Conservation (phyloP, 2,888 invertebrate species). For the Limnephilus auricula region DNA sequence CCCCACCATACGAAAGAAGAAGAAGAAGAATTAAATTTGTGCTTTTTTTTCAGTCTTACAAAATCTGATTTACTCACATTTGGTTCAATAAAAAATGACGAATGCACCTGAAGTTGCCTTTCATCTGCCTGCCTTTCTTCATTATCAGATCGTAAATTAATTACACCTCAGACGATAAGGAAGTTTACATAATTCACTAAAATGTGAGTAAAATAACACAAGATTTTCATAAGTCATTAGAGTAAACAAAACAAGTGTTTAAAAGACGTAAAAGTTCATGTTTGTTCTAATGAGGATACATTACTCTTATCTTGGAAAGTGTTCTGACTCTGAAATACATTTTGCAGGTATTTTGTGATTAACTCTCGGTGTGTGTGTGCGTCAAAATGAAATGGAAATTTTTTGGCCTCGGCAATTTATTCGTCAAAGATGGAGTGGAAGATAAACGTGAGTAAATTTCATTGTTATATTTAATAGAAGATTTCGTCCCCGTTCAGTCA, state of each 20-base stretch:
- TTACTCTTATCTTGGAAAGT: constrained; percentile 11
- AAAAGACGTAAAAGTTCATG: not conserved
- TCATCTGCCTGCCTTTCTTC: not conserved
- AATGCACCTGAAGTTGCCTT: not conserved
- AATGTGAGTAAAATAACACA: not conserved
- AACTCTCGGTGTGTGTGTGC: not conserved
- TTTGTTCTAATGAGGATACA: not conserved
- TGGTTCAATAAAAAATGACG: not conserved
- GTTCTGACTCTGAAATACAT: not conserved
- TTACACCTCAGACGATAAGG: constrained; percentile 14
- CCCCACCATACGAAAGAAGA: too few relatives aligned
- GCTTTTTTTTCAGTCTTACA: too few relatives aligned
- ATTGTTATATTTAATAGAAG: not conserved
- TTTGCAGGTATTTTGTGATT: not conserved
- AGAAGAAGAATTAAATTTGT: too few relatives aligned
- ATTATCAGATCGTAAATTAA: constrained; percentile 27
- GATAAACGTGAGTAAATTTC: constrained; percentile 15
- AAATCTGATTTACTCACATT: not conserved
- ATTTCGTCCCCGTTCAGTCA: not conserved
- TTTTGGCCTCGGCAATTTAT: constrained; percentile 2
- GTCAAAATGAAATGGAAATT: constrained; percentile 20
- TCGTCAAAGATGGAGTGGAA: not conserved
- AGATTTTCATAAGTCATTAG: constrained; percentile 15
- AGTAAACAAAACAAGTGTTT: not conserved
- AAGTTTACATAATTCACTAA: not conserved